Evolutionary conservation across 2,113 vertebrate genomes (phyloP), one percentile per base, ranked within the genome.

Genomic region (Oenanthe oenanthe): DNA sequence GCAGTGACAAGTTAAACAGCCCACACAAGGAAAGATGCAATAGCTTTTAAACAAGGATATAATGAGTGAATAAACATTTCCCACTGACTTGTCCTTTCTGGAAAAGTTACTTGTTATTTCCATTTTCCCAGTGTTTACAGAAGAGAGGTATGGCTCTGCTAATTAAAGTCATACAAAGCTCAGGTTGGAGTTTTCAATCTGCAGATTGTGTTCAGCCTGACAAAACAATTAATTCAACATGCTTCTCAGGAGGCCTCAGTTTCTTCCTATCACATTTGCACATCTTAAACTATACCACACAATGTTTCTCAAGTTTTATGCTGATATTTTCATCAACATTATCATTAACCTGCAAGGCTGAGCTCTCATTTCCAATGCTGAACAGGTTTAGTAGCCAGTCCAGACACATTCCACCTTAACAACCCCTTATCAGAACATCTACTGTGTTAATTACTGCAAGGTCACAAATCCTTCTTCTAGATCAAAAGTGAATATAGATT

Each of bases 371-470:
- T 12, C 29, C n/a, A 19, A 2, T 79, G 74, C 48, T 76, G 53
- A 92, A 92, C 66, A 88, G 79, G 67, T 77, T 68, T 71, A 31
- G n/a, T 34, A 93, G 36, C 65, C 36, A 11, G 89, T 89, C 47
- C 12, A 56, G 53, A 47, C 87, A 94, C 77, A 92, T 91, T 85
- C 92, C 81, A 87, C 12, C 25, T 40, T 89, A 85, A 89, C 66
- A 91, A 89, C 15, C 36, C 17, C 61, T 82, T 66, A 85, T 40
- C 81, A 56, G 31, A 36, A n/a, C 43, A 78, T 36, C 57, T 66
- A 7, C 38, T 36, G 4, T 10, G 48, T 75, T 89, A 53, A 89
- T 75, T 74, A 61, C 36, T 72, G 45, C 61, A 38, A 63, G 50
- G 40, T 68, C 53, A 57, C n/a, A 87, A 93, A 68, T 19, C 7